A percentile compares a stretch with the other conserved stretches of the same genome.
These are phyloP conservation scores for Campylorhamphus procurvoides DNA, from an alignment of 2,113 vertebrate genomes.

Conservation along the genomic window DNA sequence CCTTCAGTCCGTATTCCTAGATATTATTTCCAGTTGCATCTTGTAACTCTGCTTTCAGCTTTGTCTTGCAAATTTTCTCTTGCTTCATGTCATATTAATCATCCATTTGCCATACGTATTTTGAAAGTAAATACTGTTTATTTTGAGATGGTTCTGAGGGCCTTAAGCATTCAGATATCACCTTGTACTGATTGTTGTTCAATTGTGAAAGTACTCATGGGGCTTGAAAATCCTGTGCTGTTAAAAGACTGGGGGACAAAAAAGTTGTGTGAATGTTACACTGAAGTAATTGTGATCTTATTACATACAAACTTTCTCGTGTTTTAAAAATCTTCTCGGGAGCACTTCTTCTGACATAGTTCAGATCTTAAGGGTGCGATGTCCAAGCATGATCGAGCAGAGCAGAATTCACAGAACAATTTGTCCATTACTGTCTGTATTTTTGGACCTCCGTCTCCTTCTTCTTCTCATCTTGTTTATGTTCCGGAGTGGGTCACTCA, in stretches of 20 bases:
- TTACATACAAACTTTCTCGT: neutral
- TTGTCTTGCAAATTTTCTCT: neutral
- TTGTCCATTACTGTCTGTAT: neutral
- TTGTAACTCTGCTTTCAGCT: neutral
- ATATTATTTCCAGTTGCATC: neutral
- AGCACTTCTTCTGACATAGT: neutral
- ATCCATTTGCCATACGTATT: neutral
- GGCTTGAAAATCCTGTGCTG: neutral
- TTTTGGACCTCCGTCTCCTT: neutral
- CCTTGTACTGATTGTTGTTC: neutral
- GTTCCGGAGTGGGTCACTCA: neutral
- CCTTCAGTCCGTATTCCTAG: neutral
- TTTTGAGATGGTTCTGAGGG: neutral
- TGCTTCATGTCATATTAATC: neutral
- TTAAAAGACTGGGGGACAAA: neutral
- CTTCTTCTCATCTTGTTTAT: neutral
- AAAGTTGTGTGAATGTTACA: neutral
- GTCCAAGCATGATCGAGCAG: neutral
- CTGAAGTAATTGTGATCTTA: neutral
- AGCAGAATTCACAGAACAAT: neutral
- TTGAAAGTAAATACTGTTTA: neutral
- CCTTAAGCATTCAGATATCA: neutral
- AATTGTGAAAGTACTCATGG: fast-evolving
- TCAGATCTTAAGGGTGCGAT: neutral
- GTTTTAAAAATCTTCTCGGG: neutral